These are phyloP conservation scores for Portevinia maculata DNA, from an alignment of 2,888 invertebrate species.

Conservation along the genomic window DNA sequence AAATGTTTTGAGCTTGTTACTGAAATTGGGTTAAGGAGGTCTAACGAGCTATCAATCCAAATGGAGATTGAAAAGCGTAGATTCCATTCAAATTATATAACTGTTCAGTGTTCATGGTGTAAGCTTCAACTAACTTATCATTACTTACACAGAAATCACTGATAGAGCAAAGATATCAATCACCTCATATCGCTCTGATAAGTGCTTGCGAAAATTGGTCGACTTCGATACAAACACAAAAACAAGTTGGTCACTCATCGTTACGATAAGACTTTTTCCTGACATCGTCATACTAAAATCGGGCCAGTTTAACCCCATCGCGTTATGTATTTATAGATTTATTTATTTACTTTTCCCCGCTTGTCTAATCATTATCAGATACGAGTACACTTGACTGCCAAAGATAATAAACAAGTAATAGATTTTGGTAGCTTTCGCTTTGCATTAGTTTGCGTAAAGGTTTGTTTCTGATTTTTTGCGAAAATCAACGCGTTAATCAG, in stretches of 20 bases:
- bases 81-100: no score
- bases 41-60: no score
- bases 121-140: no score
- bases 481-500: slow-evolving; percentile 20
- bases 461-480: neutral
- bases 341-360: slow-evolving; percentile 21
- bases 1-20: no score
- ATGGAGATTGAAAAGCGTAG: no score
- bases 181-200: neutral
- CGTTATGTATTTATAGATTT: neutral
- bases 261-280: neutral
- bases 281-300: slow-evolving; percentile 14
- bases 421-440: neutral
- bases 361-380: slow-evolving; percentile 54
- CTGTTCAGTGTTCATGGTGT: no score
- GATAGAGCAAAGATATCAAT: slow-evolving; percentile 1
- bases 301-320: neutral
- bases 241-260: neutral
- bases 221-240: neutral
- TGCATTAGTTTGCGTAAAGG: neutral
- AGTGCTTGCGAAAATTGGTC: slow-evolving; percentile 7
- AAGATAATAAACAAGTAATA: slow-evolving; percentile 27
- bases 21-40: no score
- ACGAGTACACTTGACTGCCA: slow-evolving; percentile 25
- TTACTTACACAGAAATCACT: neutral